A percentile compares a stretch with the other conserved stretches of the same genome.
Conservation (phyloP, 2,888 invertebrate species). For the Linnaemya vulpina region DNA sequence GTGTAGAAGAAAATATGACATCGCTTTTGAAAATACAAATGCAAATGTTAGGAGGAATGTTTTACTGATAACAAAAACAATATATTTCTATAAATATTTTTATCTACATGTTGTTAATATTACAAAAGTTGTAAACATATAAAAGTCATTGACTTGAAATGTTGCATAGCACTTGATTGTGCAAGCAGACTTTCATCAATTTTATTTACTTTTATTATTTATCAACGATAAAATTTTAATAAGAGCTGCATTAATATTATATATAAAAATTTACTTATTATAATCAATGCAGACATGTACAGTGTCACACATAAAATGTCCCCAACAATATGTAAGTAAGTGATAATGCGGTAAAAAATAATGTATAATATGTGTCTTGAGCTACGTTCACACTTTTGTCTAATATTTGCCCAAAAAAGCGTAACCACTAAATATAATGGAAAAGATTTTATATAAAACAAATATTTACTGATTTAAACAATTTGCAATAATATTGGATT, state of each 20-base stretch:
- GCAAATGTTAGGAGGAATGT: neutral
- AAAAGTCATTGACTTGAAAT: constrained; percentile 59
- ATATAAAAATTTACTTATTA: neutral
- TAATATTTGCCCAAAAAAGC: too few species aligned
- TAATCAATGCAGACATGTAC: too few species aligned
- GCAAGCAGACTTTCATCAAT: constrained; percentile 17
- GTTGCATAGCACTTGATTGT: constrained; percentile 35
- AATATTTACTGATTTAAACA: too few species aligned
- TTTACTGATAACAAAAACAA: constrained; percentile 33
- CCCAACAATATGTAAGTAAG: too few species aligned
- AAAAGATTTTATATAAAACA: too few species aligned
- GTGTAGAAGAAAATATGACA: neutral
- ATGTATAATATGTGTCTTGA: too few species aligned
- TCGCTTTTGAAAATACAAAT: neutral
- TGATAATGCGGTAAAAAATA: too few species aligned
- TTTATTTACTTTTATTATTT: constrained; percentile 29
- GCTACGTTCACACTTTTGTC: too few species aligned
- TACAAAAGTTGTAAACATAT: constrained; percentile 46
- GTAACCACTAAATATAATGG: too few species aligned
- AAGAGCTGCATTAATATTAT: neutral
- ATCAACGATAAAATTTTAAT: constrained; percentile 36
- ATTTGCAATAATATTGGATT: too few species aligned
- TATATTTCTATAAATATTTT: constrained; percentile 10
- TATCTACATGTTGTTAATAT: constrained; percentile 39
- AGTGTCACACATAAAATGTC: neutral